phyloP scores from a whole-genome alignment of 1,140 invertebrate species.

The Philaenus spumarius region DNA sequence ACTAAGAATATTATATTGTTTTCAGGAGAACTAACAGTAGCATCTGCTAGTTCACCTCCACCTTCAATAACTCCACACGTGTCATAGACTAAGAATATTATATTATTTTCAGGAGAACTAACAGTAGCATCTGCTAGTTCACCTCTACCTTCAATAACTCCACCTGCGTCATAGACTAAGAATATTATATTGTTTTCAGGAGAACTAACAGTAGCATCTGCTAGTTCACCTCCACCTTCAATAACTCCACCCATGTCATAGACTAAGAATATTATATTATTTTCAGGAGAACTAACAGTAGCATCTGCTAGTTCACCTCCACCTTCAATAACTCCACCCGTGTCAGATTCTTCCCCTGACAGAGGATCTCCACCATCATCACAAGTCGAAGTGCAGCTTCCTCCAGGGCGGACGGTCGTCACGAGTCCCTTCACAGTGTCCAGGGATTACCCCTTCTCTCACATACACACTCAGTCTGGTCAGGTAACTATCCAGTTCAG shows the following conservation, averaged over 20 bases:
- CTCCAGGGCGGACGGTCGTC: constrained; percentile 43
- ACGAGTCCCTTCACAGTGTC: constrained; percentile 47
- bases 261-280: not conserved
- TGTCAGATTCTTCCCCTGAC: constrained; percentile 30
- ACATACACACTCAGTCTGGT: constrained; percentile 83
- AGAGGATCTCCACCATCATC: constrained; percentile 43
- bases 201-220: constrained; percentile 46
- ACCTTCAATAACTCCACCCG: constrained; percentile 53
- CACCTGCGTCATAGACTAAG: constrained; percentile 43
- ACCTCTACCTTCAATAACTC: constrained; percentile 56
- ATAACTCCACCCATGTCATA: constrained; percentile 48
- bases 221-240: constrained; percentile 54
- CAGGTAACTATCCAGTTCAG: no score
- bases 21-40: constrained; percentile 44
- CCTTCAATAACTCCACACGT: constrained; percentile 53
- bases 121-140: constrained; percentile 47
- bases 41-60: constrained; percentile 50
- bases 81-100: no score
- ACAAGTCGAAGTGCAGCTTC: constrained; percentile 39
- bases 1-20: no score
- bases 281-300: constrained; percentile 44
- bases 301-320: constrained; percentile 51
- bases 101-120: constrained; percentile 43
- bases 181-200: constrained; percentile 33
- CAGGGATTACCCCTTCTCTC: constrained; percentile 75